These are phyloP conservation scores for Mythimna lalbum DNA, from an alignment of 2,888 invertebrate species.

Conservation along the genomic window DNA sequence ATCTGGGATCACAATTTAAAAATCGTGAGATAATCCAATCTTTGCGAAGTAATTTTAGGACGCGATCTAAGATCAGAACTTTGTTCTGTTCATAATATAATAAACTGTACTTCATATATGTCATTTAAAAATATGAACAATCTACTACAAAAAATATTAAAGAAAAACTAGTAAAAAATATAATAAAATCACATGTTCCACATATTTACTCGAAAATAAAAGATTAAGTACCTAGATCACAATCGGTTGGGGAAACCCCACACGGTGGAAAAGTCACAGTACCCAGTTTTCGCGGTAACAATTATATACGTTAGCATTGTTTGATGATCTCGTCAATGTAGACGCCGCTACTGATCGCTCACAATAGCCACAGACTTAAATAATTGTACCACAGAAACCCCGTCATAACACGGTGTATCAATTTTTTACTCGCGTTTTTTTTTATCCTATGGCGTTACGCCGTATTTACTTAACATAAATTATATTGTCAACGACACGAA, in stretches of 20 bases:
- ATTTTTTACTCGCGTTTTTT: slow-evolving; percentile 65
- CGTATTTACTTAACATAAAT: slow-evolving; percentile 82
- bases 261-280: slow-evolving; percentile 74
- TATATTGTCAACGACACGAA: slow-evolving; percentile 86
- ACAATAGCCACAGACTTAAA: slow-evolving; percentile 76
- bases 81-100: slow-evolving; percentile 25
- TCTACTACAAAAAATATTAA: not conserved
- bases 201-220: slow-evolving; percentile 65
- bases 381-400: slow-evolving; percentile 62
- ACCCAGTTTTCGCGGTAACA: slow-evolving; percentile 80
- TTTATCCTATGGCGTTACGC: slow-evolving; percentile 72
- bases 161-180: slow-evolving; percentile 4
- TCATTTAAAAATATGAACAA: slow-evolving; percentile 15
- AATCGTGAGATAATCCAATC: slow-evolving; percentile 45
- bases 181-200: slow-evolving; percentile 16
- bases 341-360: slow-evolving; percentile 72
- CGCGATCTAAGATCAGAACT: slow-evolving; percentile 7
- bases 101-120: slow-evolving; percentile 10
- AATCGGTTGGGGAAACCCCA: slow-evolving; percentile 80
- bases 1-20: slow-evolving; percentile 30
- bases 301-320: slow-evolving; percentile 81
- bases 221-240: slow-evolving; percentile 64
- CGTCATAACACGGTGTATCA: slow-evolving; percentile 64
- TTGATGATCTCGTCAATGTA: slow-evolving; percentile 75
- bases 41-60: slow-evolving; percentile 3